Conservation (phyloP, 2,797 vertebrate genomes). For the Austrolebias charrua region DNA sequence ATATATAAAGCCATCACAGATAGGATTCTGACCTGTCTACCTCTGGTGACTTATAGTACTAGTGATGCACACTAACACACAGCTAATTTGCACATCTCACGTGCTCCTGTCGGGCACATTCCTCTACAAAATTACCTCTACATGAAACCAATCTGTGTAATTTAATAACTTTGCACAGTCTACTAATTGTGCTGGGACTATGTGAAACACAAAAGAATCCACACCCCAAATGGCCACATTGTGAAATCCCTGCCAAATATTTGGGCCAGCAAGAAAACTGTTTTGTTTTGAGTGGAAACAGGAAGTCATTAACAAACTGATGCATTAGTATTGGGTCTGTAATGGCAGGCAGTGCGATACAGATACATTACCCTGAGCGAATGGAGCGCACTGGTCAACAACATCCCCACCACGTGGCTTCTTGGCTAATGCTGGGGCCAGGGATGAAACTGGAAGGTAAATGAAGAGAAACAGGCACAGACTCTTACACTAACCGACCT, state of each 20-base stretch:
- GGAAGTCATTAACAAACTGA: conserved; percentile 61
- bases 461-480: conserved; percentile 27
- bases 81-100: too few species aligned
- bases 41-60: background rate
- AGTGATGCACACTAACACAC: background rate
- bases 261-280: conserved; percentile 29
- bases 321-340: conserved; percentile 37
- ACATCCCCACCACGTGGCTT: conserved; percentile 52
- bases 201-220: conserved; percentile 14
- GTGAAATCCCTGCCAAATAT: conserved; percentile 33
- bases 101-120: background rate
- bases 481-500: conserved; percentile 38
- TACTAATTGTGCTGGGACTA: conserved; percentile 32
- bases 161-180: conserved; percentile 2
- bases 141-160: conserved; percentile 1
- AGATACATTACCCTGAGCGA: conserved; percentile 49
- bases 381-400: conserved; percentile 48
- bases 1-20: background rate
- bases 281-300: conserved; percentile 54
- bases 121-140: background rate
- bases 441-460: conserved; percentile 53
- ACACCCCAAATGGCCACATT: conserved; percentile 5
- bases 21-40: background rate
- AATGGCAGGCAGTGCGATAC: conserved; percentile 48
- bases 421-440: conserved; percentile 38